Percentiles rank a stretch among this genome's conserved stretches.
Conservation (phyloP, 2,797 vertebrate genomes). For the Heliangelus exortis region DNA sequence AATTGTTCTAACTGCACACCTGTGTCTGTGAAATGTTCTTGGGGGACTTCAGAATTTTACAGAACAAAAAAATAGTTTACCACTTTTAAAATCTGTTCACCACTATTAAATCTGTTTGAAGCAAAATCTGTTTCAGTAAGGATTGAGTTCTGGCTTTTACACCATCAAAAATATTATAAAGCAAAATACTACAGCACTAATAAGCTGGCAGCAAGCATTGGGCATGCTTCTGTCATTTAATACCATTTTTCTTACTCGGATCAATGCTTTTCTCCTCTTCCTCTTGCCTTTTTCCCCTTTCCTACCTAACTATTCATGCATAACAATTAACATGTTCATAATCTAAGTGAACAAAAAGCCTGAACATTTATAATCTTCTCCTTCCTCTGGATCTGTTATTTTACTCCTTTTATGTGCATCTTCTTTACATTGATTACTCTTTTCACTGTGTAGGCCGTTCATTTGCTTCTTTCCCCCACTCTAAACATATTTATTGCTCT, state of each 20-base stretch:
- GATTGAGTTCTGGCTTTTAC: background rate
- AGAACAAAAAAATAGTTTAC: background rate
- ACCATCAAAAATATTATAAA: background rate
- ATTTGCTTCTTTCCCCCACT: conserved; percentile 32
- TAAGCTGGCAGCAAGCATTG: background rate
- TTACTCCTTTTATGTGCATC: background rate
- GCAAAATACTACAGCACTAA: background rate
- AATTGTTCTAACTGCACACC: background rate
- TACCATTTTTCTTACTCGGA: background rate
- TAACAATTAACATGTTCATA: background rate
- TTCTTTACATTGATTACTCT: conserved; percentile 27
- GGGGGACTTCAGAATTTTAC: background rate
- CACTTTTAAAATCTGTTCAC: background rate
- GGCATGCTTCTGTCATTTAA: background rate
- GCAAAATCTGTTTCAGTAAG: background rate
- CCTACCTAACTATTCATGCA: background rate
- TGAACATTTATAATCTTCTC: background rate
- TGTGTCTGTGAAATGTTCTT: background rate
- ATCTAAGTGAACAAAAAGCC: background rate
- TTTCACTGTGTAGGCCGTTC: background rate
- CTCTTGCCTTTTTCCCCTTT: background rate
- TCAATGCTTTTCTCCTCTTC: background rate
- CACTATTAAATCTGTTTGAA: background rate
- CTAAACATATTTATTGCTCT: conserved; percentile 42
- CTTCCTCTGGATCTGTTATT: background rate